A percentile compares a stretch with the other conserved stretches of the same genome.
Evolutionary conservation across 2,797 vertebrate genomes (phyloP).

Genomic region (Acropternis orthonyx): DNA sequence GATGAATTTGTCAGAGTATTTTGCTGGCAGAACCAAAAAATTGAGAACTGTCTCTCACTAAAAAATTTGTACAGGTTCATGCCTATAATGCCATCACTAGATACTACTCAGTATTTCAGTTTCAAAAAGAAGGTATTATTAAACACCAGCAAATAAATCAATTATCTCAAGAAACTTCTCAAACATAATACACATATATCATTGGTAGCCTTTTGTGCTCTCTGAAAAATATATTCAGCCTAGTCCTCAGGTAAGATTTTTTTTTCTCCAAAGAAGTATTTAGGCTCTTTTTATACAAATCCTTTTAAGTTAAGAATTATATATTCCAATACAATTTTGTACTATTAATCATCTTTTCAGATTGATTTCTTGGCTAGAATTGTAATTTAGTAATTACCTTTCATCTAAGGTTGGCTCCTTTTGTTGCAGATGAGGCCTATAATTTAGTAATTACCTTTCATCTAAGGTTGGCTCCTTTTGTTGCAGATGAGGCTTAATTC

Average conservation of each 20-base stretch:
- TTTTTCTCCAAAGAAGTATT: background rate
- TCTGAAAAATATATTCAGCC: background rate
- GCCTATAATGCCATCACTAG: background rate
- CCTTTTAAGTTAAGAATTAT: background rate
- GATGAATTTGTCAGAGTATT: background rate
- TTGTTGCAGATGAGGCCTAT: conserved; percentile 91
- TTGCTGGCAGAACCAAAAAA: background rate
- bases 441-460: conserved; percentile 87
- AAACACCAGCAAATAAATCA: background rate
- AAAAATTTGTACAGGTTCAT: background rate
- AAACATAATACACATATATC: background rate
- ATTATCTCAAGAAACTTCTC: background rate
- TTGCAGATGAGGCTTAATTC: conserved; percentile 95
- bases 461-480: conserved; percentile 93
- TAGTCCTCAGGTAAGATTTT: background rate
- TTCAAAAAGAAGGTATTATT: background rate
- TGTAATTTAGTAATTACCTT: conserved; percentile 80
- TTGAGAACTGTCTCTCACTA: background rate
- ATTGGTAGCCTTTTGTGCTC: background rate
- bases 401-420: conserved; percentile 92
- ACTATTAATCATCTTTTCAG: background rate
- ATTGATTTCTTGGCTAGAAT: conserved; percentile 12
- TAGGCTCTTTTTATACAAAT: background rate
- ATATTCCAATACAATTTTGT: background rate
- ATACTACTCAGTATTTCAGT: background rate